Percentiles rank a stretch among this genome's conserved stretches.
Evolutionary conservation across 1,140 invertebrate genomes (phyloP).

Genomic region (Anadara kagoshimensis): DNA sequence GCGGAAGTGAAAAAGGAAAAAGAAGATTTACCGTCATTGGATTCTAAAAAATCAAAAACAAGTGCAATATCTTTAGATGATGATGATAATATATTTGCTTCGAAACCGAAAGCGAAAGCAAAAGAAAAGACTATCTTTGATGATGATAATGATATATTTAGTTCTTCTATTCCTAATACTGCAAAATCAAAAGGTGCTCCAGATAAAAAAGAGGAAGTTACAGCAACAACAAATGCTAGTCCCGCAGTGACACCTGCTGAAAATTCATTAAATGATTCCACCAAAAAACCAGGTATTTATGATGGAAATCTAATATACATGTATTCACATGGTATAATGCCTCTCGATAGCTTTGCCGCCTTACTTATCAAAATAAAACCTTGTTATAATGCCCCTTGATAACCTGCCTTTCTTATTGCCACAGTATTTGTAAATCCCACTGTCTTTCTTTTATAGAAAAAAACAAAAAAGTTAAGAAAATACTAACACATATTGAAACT

Average conservation of each 20-base stretch:
- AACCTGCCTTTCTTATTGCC: no score
- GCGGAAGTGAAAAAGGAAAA: neutral
- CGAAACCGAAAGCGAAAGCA: constrained; percentile 36
- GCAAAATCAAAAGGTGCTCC: constrained; percentile 42
- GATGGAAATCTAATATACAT: no score
- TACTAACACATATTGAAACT: no score
- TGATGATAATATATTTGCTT: constrained; percentile 52
- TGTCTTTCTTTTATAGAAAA: no score
- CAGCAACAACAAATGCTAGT: neutral
- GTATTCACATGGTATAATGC: no score
- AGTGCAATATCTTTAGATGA: constrained; percentile 33
- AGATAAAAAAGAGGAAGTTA: constrained; percentile 6
- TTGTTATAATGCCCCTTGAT: no score
- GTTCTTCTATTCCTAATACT: constrained; percentile 48
- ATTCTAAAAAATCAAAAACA: constrained; percentile 13
- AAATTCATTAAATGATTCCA: no score
- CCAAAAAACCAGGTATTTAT: constrained; percentile 12
- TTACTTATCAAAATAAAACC: no score
- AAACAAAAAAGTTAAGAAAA: no score
- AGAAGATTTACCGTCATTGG: constrained; percentile 32
- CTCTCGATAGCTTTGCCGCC: no score
- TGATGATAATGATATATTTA: constrained; percentile 59
- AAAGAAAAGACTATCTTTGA: constrained; percentile 39
- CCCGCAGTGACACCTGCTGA: no score
- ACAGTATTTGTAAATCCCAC: no score